Evolutionary conservation across 2,888 invertebrate genomes (phyloP), one percentile per base, ranked within the genome.

Genomic region (Cheilosia urbana): DNA sequence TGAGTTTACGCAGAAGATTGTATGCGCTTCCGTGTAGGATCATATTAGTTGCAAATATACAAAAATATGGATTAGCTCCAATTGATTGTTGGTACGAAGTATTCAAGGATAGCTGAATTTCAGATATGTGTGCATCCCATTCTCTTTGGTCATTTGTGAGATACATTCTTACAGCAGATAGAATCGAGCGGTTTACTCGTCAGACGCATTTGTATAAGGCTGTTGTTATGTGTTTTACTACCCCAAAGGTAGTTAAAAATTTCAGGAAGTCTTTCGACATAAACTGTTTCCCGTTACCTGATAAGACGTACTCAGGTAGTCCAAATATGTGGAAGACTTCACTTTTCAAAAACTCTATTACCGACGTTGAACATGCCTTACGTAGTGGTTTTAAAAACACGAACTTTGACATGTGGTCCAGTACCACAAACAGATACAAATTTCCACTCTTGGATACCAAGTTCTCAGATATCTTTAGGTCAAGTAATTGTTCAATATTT

Each of bases 141-240:
- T 24, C 51, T 24, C 51, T 51, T 21, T 51, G 51, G 24, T 51
- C 51, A 9, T 15, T 51, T 27, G 7, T 30, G 0, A 53, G n/a
- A 15, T 53, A 27, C 53, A 53, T 53, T n/a, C 27, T 53, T 0
- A 91, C 88, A 75, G 88, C 88, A 0, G 89, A 89, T 11, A 88
- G 88, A 1, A 90, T 63, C 0, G 88, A 88, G 19, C 88, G 63
- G 68, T 91, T 90, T 0, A 88, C 84, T 1, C 89, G 73, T 90
- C 90, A 0, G 89, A 89, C 6, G 89, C 89, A 76, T 90, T 90
- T 2, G 77, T 79, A n/a, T n/a, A n/a, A n/a, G n/a, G n/a, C 81
- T 90, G 53, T 30, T 4, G 71, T 90, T 5, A 49, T 51, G 9
- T 88, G 60, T 11, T 57, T 68, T 5, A 79, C 34, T 5, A 79